phyloP scores from a whole-genome alignment of 1,140 invertebrate genomes.

The Trialeurodes vaporariorum region DNA sequence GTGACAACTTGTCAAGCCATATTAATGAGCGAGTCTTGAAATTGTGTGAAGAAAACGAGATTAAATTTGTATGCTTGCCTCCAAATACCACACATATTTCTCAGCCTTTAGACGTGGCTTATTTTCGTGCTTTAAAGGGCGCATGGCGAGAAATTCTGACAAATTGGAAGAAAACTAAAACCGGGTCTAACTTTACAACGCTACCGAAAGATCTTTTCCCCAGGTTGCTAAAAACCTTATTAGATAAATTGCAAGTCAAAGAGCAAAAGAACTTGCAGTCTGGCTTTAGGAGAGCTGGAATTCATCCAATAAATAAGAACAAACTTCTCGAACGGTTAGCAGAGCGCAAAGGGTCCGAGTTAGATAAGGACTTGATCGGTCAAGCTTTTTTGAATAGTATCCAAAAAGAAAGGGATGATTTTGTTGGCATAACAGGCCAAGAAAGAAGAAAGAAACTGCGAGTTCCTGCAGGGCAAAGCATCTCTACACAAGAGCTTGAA shows the following conservation, averaged over 20 bases:
- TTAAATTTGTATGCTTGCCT: slow-evolving; percentile 33
- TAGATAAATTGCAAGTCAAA: slow-evolving; percentile 13
- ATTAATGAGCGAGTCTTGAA: slow-evolving; percentile 28
- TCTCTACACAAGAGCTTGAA: too few species aligned
- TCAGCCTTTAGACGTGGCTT: slow-evolving; percentile 36
- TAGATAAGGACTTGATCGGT: too few species aligned
- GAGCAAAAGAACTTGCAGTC: slow-evolving; percentile 14
- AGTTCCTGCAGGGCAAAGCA: too few species aligned
- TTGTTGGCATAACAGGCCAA: neutral
- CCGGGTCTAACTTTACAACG: slow-evolving; percentile 14
- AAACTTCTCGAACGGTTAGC: too few species aligned
- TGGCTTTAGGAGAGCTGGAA: slow-evolving; percentile 13
- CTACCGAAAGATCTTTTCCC: slow-evolving; percentile 26
- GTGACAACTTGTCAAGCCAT: slow-evolving; percentile 35
- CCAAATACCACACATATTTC: slow-evolving; percentile 34
- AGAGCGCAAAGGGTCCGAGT: too few species aligned
- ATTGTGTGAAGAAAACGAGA: slow-evolving; percentile 30
- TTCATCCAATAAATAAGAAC: slow-evolving; percentile 13
- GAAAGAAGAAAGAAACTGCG: neutral
- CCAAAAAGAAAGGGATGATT: too few species aligned
- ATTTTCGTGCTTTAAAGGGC: slow-evolving; percentile 32
- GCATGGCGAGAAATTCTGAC: slow-evolving; percentile 32
- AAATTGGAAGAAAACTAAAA: slow-evolving; percentile 24
- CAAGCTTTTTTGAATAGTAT: too few species aligned
- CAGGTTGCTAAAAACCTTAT: slow-evolving; percentile 20